Conservation (phyloP, 2,888 invertebrate genomes). For the Iselma pallidipennis region DNA sequence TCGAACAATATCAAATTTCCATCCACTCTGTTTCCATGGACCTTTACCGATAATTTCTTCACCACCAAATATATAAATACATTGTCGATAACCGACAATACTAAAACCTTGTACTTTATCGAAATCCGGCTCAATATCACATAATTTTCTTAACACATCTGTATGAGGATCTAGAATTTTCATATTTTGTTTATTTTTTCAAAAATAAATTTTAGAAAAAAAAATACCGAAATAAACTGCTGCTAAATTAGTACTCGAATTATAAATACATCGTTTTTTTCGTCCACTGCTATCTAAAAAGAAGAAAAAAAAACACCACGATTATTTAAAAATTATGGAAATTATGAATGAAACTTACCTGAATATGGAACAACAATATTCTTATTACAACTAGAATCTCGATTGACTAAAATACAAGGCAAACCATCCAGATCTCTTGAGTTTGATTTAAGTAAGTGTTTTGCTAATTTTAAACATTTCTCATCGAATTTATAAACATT, state of each 20-base stretch:
- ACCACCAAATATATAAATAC: neutral
- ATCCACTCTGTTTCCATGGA: neutral
- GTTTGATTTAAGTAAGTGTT: neutral
- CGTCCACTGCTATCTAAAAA: neutral
- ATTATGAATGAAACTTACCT: neutral
- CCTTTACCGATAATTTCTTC: neutral
- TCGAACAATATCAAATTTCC: neutral
- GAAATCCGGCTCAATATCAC: neutral
- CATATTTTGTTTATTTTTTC: too few relatives aligned
- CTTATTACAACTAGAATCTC: neutral
- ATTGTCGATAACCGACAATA: neutral
- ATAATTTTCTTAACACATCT: neutral
- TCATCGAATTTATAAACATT: neutral
- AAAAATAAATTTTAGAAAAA: too few relatives aligned
- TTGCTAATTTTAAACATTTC: neutral
- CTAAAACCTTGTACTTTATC: neutral
- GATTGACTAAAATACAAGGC: neutral
- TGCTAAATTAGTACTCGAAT: too few relatives aligned
- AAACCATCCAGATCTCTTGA: neutral
- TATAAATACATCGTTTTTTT: neutral
- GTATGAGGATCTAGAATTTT: neutral
- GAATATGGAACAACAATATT: neutral
- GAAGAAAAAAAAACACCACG: neutral
- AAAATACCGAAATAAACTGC: too few relatives aligned
- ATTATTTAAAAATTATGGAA: neutral